Evolutionary conservation across 2,888 invertebrate species (phyloP).

Genomic region (Lycophotia porphyrea): DNA sequence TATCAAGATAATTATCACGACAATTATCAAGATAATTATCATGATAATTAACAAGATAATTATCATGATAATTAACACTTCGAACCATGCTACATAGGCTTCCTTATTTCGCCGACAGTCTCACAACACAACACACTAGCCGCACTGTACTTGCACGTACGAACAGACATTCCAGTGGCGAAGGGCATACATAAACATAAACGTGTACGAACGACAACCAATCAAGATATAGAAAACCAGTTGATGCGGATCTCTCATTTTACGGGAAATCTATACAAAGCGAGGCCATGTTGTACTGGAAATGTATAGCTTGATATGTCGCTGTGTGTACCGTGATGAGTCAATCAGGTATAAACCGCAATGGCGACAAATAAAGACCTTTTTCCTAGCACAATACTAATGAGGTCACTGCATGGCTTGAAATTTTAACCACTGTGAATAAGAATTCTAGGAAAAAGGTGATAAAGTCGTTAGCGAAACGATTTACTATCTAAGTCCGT

Average conservation of each 20-base stretch:
- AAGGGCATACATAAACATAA: conserved; percentile 28
- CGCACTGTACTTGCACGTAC: conserved; percentile 29
- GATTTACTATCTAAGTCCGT: conserved; percentile 25
- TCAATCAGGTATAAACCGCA: conserved; percentile 57
- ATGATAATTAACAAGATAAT: too few relatives aligned
- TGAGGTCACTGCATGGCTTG: conserved; percentile 39
- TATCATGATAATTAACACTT: too few relatives aligned
- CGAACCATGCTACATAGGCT: too few relatives aligned
- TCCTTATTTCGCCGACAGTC: neutral
- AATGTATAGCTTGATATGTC: too few relatives aligned
- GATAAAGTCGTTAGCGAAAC: conserved; percentile 44
- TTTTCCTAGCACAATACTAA: conserved; percentile 35
- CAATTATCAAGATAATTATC: too few relatives aligned
- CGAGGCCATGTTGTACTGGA: too few relatives aligned
- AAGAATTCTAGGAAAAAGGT: conserved; percentile 51
- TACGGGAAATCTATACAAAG: neutral
- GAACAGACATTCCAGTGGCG: conserved; percentile 35
- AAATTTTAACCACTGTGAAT: conserved; percentile 47
- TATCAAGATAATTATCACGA: too few relatives aligned
- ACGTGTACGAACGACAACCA: neutral
- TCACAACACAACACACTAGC: conserved; percentile 14
- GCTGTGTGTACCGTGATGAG: conserved; percentile 29
- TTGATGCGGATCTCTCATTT: neutral
- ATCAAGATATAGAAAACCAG: neutral
- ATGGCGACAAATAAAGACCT: conserved; percentile 17